phyloP scores from a whole-genome alignment of 2,888 invertebrate genomes.

The Phragmatobia fuliginosa region DNA sequence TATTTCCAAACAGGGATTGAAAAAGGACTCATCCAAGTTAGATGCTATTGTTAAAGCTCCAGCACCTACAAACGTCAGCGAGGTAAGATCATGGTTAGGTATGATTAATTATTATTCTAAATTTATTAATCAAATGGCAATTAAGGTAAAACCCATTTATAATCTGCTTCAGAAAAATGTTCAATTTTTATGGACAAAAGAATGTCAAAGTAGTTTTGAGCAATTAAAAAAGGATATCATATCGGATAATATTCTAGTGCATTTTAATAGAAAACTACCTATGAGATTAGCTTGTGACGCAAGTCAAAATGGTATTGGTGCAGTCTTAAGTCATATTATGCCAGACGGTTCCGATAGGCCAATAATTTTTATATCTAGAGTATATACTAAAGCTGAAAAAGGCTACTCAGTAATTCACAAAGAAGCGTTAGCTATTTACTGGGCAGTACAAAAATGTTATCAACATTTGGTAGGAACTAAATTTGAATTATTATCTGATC shows the following conservation, averaged over 20 bases:
- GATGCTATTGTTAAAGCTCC: conserved; percentile 5
- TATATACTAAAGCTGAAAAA: no score
- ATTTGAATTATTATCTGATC: no score
- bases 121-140: conserved; percentile 48
- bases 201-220: conserved; percentile 26
- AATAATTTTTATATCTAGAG: no score
- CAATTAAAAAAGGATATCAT: conserved; percentile 3
- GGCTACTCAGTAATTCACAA: conserved; percentile 54
- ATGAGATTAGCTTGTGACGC: not conserved
- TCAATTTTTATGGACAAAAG: conserved; percentile 26
- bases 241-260: conserved; percentile 2
- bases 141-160: conserved; percentile 41
- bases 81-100: conserved; percentile 30
- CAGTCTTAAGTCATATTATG: not conserved
- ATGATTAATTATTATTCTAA: conserved; percentile 50
- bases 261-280: not conserved
- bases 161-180: conserved; percentile 26
- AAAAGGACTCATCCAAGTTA: not conserved
- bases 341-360: no score
- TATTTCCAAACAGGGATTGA: not conserved
- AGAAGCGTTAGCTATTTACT: conserved; percentile 51
- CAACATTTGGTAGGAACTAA: no score
- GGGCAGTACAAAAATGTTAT: no score
- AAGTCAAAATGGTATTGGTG: not conserved
- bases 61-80: conserved; percentile 24